Base-by-base conservation (phyloP, 30 jellyfish, hydroid and myxozoan genomes). In the Chrysaora quinquecirrha region DNA sequence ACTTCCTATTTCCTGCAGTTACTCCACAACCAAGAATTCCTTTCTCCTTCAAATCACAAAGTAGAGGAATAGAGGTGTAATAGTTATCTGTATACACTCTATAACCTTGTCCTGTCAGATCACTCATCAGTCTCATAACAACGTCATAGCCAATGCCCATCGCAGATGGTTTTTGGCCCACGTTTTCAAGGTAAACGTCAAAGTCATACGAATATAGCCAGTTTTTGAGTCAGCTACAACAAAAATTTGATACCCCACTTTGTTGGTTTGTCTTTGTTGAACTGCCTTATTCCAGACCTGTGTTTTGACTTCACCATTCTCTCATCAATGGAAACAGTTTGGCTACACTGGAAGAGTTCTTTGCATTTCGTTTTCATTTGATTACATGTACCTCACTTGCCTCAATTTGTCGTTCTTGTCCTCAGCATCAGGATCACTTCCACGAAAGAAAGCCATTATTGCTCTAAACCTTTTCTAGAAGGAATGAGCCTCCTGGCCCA, bases 161-260 rank as follows among this genome's bases (percentile, higher is more conserved):
- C 14, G 60, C 58, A 43, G 58, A 43, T 67, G 62, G 62, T 28
- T 28, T 33, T 28, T 24, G 24, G 6, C 80, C 83, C 34, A 76
- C 25, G 23, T 48, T 68, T 7, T 87, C 91, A 50, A 72, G 61
- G 46, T 80, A 80, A 16, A 80, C 91, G 16, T 31, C n/a, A n/a
- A n/a, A n/a, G n/a, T n/a, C n/a, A n/a, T n/a, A n/a, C n/a, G 34
- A 30, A 80, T 30, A 47, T 83, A 83, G 28, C 94, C 90, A 58
- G 83, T 71, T 50, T 23, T 24, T 25, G 80, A 28, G 52, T 83
- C 90, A 0, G 91, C 89, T 19, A 83, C 28, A 20, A 71, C 82
- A 67, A 67, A 67, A 67, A 67, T 18, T 33, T 67, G 58, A 43
- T 47, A 18, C 89, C 77, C 30, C 11, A 50, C 33, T 83, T 48